A percentile compares a stretch with the other conserved stretches of the same genome.
These are phyloP conservation scores for Leptocoma aspasia DNA, from an alignment of 2,113 vertebrate genomes.

Conservation along the genomic window DNA sequence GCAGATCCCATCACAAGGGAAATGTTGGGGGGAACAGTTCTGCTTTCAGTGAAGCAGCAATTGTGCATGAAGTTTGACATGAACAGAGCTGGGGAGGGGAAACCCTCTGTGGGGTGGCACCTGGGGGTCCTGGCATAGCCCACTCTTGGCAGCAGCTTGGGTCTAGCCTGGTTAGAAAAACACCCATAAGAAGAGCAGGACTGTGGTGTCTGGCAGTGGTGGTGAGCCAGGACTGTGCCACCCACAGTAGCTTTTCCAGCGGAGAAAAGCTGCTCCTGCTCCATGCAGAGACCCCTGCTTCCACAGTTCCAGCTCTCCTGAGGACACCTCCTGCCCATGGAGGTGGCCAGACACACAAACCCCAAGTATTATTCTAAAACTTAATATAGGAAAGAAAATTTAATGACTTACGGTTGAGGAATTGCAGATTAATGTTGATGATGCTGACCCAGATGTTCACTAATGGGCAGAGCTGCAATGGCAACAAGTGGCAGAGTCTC, in stretches of 20 bases:
- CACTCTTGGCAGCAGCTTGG: background rate
- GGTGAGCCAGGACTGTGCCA: background rate
- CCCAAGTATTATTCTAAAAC: background rate
- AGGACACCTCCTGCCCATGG: rapidly evolving
- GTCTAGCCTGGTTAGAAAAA: background rate
- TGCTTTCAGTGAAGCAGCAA: background rate
- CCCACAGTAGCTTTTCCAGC: background rate
- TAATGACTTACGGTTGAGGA: slow-evolving; percentile 36
- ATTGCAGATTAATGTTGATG: slow-evolving; percentile 17
- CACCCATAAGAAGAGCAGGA: background rate
- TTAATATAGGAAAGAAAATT: background rate
- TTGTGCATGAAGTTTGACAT: rapidly evolving
- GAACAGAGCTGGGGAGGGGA: background rate
- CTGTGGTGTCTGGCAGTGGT: background rate
- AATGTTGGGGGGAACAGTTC: rapidly evolving
- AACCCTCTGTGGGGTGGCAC: background rate
- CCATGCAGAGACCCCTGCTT: background rate
- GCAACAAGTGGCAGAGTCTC: background rate
- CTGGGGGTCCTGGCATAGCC: background rate
- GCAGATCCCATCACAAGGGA: background rate
- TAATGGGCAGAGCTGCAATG: slow-evolving; percentile 46
- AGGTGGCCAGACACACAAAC: background rate
- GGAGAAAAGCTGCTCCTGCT: background rate
- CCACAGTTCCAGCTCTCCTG: background rate
- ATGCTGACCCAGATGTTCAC: slow-evolving; percentile 35